These are phyloP conservation scores for Spodoptera litura DNA, from an alignment of 1,140 invertebrate species.

Conservation along the genomic window DNA sequence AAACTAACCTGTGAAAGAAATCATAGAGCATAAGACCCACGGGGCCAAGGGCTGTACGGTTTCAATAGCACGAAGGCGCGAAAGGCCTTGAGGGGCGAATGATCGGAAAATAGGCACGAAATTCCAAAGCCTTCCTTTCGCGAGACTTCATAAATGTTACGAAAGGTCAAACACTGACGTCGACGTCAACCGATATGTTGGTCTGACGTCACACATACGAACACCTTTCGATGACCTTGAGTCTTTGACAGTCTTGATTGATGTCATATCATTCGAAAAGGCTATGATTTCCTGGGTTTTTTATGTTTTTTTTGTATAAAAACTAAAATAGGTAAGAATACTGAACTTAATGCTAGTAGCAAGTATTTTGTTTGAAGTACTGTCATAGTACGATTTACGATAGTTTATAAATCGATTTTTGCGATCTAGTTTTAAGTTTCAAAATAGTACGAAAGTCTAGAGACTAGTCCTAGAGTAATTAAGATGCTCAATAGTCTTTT, in stretches of 20 bases:
- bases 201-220: conserved; percentile 9
- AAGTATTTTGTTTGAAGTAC: too few relatives aligned
- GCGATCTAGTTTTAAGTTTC: too few relatives aligned
- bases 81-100: neutral
- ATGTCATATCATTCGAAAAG: conserved; percentile 18
- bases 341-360: neutral
- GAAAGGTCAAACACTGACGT: neutral
- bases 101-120: neutral
- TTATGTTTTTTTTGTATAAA: neutral
- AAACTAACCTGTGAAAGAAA: too few relatives aligned
- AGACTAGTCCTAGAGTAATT: too few relatives aligned
- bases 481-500: too few relatives aligned
- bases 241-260: conserved; percentile 27
- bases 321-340: neutral
- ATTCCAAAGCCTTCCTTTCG: neutral
- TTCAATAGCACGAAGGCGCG: too few relatives aligned
- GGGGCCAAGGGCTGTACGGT: too few relatives aligned
- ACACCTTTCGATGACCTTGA: conserved; percentile 30
- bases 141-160: conserved; percentile 3
- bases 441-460: too few relatives aligned
- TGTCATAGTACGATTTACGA: too few relatives aligned
- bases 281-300: neutral
- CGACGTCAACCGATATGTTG: neutral
- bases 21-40: too few relatives aligned
- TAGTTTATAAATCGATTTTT: too few relatives aligned